Evolutionary conservation across 2,797 vertebrate species (phyloP), one percentile per base, ranked within the genome.

Genomic region (Danionella dracula): DNA sequence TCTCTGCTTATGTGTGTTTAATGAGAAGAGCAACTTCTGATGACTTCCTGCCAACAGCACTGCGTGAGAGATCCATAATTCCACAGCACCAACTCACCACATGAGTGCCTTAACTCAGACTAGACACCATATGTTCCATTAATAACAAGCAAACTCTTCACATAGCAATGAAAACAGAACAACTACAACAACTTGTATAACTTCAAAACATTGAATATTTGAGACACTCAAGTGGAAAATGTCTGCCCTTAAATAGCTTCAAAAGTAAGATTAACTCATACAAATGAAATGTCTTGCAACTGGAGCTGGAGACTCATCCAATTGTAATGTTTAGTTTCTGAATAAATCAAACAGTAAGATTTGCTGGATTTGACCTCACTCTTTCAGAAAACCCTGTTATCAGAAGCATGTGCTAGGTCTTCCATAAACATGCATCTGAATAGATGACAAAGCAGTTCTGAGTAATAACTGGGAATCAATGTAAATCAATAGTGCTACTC

Each of bases 51-150:
- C 46, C 57, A 48, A 38, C 38, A 16, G 16, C 38, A 10, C 50
- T 19, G 23, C 4, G 19, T 34, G 66, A 27, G 57, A 13, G 27
- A 71, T 50, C 72, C 51, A 37, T 53, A 53, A 60, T 75, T 68
- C 59, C 59, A 68, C 15, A 64, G 55, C 41, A 15, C 27, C 38
- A 15, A 54, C 54, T 73, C 75, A 44, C 44, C 45, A n/a, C n/a
- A n/a, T n/a, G n/a, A n/a, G n/a, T n/a, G n/a, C n/a, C n/a, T n/a
- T n/a, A n/a, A n/a, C n/a, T n/a, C n/a, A 70, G 68, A 75, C 66
- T 21, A 64, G 56, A 69, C 51, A 60, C 62, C 77, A 76, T 76
- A 76, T 78, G 78, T 62, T 37, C 29, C 50, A 35, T 27, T 27
- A 6, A 27, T 27, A 27, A 27, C 23, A 3, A 27, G 23, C 23